Evolutionary conservation across 1,140 invertebrate species (phyloP), one percentile per base, ranked within the genome.

Genomic region (Drosophila baimaii): DNA sequence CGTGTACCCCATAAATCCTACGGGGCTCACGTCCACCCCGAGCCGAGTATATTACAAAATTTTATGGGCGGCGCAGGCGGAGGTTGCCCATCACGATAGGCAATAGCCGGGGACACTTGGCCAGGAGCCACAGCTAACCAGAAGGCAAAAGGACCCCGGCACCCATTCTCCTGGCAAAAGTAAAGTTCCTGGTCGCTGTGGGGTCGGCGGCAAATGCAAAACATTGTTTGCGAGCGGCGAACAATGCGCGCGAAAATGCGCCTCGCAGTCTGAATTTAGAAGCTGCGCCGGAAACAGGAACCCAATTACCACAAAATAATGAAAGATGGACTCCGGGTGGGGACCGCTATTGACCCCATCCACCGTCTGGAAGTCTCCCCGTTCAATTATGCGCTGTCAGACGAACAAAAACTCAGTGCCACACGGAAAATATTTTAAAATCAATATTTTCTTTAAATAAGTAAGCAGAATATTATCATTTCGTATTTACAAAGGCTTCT

Each of bases 291-390:
- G 65, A 63, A 79, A 47, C 58, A 63, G 64, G 39, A 79, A 77
- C 64, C 82, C 78, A 86, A 83, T 86, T 86, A 88, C 33, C 43
- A 55, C 49, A 69, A 80, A 80, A 79, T 79, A 88, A 88, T 88
- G 81, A 70, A 77, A 77, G 75, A 84, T 73, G 62, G 57, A 74
- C 31, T 61, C 25, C 25, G 17, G 19, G 19, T 23, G 52, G 13
- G 21, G 47, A 33, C 7, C 43, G 52, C 35, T 39, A 21, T 47
- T 21, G 61, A 19, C 49, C 58, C 33, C 27, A 19, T 29, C 43
- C 27, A 41, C 25, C 35, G 21, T 49, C 17, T 27, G 8, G 9
- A 39, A 15, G 0, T 3, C 41, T 33, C 29, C 23, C 29, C 56
- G 44, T 44, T 49, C 62, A 81, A 85, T 78, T 86, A 85, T 81